Conservation (phyloP, 2,888 invertebrate species). For the Drosophila cognata region DNA sequence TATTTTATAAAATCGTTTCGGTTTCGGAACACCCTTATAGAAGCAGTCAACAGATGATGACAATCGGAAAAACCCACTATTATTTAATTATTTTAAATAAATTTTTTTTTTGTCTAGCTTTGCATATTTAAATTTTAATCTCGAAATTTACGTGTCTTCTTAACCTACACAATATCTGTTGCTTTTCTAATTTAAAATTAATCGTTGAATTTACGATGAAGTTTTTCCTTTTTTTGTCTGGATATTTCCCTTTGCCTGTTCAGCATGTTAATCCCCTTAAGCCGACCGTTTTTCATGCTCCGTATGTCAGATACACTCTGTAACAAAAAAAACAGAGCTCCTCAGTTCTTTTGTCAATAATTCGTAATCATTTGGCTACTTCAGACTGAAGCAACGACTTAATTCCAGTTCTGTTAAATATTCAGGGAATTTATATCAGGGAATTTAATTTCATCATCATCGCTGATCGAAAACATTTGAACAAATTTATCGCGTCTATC, state of each 20-base stretch:
- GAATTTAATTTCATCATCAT: conserved; percentile 52
- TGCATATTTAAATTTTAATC: not conserved
- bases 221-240: not conserved
- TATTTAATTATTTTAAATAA: not conserved
- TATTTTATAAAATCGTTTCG: not conserved
- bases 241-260: conserved; percentile 17
- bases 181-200: conserved; percentile 20
- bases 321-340: conserved; percentile 20
- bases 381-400: conserved; percentile 14
- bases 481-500: conserved; percentile 32
- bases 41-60: not conserved
- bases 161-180: not conserved
- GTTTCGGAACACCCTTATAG: not conserved
- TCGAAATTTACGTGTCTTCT: not conserved
- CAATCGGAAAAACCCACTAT: not conserved
- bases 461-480: conserved; percentile 21
- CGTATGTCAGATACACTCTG: conserved; percentile 27
- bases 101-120: not conserved
- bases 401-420: conserved; percentile 20
- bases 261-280: conserved; percentile 46
- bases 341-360: conserved; percentile 47
- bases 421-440: conserved; percentile 27
- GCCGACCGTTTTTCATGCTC: conserved; percentile 55
- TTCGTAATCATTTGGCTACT: conserved; percentile 44
- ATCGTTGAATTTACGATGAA: conserved; percentile 50